Evolutionary conservation across 2,797 vertebrate genomes (phyloP).

Genomic region (Girardinus metallicus): DNA sequence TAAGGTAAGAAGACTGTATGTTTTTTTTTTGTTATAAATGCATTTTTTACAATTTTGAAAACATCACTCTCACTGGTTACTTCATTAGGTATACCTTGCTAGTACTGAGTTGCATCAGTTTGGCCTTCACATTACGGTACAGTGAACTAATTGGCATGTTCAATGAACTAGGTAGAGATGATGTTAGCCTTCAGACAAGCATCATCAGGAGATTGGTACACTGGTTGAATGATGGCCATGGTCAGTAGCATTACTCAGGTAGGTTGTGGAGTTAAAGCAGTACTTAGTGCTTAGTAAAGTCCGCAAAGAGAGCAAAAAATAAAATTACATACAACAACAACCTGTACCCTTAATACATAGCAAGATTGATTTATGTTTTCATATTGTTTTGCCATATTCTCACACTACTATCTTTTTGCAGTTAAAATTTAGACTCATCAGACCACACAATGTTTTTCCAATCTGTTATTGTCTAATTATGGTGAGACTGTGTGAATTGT

Average conservation of each 20-base stretch:
- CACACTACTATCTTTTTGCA: background rate
- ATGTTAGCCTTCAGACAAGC: background rate
- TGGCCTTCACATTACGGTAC: background rate
- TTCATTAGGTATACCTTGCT: background rate
- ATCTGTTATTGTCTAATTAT: background rate
- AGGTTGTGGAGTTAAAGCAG: too few relatives aligned
- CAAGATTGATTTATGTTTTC: background rate
- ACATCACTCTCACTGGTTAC: background rate
- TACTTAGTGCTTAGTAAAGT: background rate
- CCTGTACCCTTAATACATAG: background rate
- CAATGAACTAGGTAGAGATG: background rate
- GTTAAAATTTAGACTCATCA: background rate
- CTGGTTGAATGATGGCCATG: background rate
- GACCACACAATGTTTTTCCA: background rate
- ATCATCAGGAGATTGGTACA: background rate
- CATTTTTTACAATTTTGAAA: background rate
- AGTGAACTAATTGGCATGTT: background rate
- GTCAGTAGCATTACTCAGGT: background rate
- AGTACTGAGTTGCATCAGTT: background rate
- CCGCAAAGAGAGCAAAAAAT: background rate
- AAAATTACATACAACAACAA: background rate
- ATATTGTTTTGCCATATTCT: background rate
- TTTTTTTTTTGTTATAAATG: background rate
- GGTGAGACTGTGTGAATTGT: background rate
- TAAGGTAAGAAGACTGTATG: constrained; percentile 85